These are phyloP conservation scores for Arion vulgaris DNA, from an alignment of 1,140 invertebrate species.

Conservation along the genomic window DNA sequence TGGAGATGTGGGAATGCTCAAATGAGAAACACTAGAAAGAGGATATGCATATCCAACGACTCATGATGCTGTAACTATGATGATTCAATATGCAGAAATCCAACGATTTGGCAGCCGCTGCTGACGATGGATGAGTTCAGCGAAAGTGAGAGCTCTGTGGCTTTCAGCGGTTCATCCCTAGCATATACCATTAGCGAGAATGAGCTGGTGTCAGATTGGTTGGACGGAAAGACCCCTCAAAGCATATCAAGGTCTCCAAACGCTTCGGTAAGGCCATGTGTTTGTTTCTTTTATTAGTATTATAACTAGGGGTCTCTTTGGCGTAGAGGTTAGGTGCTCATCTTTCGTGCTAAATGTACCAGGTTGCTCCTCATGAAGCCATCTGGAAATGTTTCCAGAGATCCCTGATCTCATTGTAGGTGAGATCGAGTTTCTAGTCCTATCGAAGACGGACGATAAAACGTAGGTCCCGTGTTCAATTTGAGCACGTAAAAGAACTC, in stretches of 20 bases:
- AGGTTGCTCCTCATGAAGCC: too few species aligned
- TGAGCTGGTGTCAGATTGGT: slow-evolving; percentile 27
- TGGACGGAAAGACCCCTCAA: slow-evolving; percentile 23
- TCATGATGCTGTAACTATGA: not conserved
- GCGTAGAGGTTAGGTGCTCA: too few species aligned
- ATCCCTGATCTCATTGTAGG: too few species aligned
- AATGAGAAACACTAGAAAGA: not conserved
- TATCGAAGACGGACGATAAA: too few species aligned
- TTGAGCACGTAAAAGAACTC: too few species aligned
- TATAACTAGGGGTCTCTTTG: too few species aligned
- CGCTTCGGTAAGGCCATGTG: not conserved
- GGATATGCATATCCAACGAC: not conserved
- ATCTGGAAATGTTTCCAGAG: too few species aligned
- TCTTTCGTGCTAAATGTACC: too few species aligned
- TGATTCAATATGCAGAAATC: not conserved
- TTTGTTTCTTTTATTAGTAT: not conserved
- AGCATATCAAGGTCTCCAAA: not conserved
- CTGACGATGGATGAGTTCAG: not conserved
- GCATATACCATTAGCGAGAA: slow-evolving; percentile 30
- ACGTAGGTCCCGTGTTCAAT: too few species aligned
- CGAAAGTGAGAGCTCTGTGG: slow-evolving; percentile 16
- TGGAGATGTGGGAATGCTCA: not conserved
- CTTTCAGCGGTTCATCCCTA: slow-evolving; percentile 28
- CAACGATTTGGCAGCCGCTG: not conserved
- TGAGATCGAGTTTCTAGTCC: too few species aligned